Evolutionary conservation across 2,113 vertebrate species (phyloP).

Genomic region (Cercopithecus mona): DNA sequence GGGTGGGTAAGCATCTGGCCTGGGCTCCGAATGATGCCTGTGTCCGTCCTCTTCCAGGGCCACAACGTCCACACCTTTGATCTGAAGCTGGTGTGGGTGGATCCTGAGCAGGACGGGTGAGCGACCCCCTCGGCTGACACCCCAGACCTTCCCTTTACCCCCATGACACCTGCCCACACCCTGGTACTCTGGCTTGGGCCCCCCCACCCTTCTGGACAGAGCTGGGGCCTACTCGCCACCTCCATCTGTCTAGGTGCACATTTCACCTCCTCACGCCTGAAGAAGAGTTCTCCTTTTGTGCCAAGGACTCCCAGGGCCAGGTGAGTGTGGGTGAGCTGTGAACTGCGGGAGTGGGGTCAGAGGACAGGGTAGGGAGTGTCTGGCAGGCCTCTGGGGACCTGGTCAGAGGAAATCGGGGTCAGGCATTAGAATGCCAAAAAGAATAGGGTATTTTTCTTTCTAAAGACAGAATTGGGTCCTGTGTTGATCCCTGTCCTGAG

Average conservation of each 20-base stretch:
- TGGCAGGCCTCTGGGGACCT: neutral
- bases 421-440: neutral
- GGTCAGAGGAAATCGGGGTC: neutral
- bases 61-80: constrained; percentile 81
- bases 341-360: neutral
- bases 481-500: neutral
- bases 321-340: constrained; percentile 54
- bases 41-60: constrained; percentile 73
- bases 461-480: neutral
- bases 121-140: neutral
- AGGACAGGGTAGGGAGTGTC: neutral
- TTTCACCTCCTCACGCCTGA: constrained; percentile 81
- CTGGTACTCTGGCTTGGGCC: neutral
- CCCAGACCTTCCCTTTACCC: neutral
- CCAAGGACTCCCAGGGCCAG: constrained; percentile 65
- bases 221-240: neutral
- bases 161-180: neutral
- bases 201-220: neutral
- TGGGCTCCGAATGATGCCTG: neutral
- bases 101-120: constrained; percentile 72
- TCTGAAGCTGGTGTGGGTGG: constrained; percentile 86
- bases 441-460: neutral
- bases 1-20: neutral
- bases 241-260: constrained; percentile 37
- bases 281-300: constrained; percentile 74